Evolutionary conservation across 2,888 invertebrate genomes (phyloP).

Genomic region (Hydropsyche betteni): DNA sequence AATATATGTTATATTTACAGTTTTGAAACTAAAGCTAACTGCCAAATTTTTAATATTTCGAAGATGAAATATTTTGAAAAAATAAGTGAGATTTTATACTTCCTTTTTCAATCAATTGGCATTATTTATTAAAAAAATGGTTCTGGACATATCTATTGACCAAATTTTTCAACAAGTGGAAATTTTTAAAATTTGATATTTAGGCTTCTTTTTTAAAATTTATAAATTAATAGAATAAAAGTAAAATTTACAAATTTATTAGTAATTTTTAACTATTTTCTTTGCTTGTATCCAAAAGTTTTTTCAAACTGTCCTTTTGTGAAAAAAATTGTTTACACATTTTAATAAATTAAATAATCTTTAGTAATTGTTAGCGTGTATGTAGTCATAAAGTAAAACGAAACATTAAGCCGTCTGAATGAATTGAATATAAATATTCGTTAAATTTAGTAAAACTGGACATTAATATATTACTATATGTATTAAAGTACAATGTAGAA

Average conservation of each 20-base stretch:
- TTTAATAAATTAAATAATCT: not conserved
- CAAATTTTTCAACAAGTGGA: not conserved
- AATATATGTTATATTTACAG: not conserved
- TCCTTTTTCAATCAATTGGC: constrained; percentile 6
- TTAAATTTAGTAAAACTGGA: too few species aligned
- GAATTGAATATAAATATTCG: not conserved
- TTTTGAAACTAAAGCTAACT: not conserved
- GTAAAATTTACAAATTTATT: too few species aligned
- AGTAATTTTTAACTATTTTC: too few species aligned
- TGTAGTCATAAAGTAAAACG: constrained; percentile 8
- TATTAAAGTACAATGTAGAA: constrained; percentile 12
- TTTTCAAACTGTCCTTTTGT: too few species aligned
- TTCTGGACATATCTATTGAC: constrained; percentile 16
- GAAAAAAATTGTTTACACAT: too few species aligned
- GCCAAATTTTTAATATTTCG: constrained; percentile 15
- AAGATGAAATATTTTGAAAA: not conserved
- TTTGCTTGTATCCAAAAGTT: too few species aligned
- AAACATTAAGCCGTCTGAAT: not conserved
- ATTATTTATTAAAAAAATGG: not conserved
- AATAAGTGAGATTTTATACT: constrained; percentile 4
- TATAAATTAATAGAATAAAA: too few species aligned
- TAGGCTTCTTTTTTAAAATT: too few species aligned
- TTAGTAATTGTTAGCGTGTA: constrained; percentile 12
- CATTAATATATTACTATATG: too few species aligned
- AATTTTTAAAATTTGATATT: too few species aligned